Base-by-base conservation (phyloP, 2,888 invertebrate genomes). In the Hymenopus coronatus region DNA sequence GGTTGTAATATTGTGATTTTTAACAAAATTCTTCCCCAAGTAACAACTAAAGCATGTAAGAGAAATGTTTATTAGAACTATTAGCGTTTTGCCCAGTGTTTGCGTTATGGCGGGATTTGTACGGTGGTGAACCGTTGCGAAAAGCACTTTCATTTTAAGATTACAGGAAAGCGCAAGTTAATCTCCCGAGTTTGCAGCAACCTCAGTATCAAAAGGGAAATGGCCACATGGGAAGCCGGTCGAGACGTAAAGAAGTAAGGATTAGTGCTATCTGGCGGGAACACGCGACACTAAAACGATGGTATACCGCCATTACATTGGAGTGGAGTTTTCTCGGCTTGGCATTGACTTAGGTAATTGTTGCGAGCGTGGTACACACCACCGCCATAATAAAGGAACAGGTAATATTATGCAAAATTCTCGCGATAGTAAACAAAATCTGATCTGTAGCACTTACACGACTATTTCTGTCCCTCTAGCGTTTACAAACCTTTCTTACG, bases 221-320 rank as follows among this genome's bases (percentile, higher is more conserved):
- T 85, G 27, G 85, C 85, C 85, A 85, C 85, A 28, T 30, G 85
- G 85, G 54, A 54, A n/a, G 28, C 46, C 46, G 83, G 85, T 70
- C 28, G 46, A 83, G 83, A 40, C 83, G 70, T 84, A 70, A 70
- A 70, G 54, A 70, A 70, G 54, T 70, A 70, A 70, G 28, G 88
- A 88, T 88, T 88, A 88, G 54, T 83, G 88, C 88, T 88, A 88
- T 88, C 88, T 88, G 88, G 84, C 28, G 88, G 84, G 83, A 88
- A 54, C 88, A 88, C 83, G 84, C 88, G 84, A 40, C 46, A 88
- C 88, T 88, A 82, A 88, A 88, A 54, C 54, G 54, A 15, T 46
- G 46, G 46, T 54, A 54, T 15, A 54, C 15, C 15, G 2, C 14
- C 54, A 6, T 15, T 15, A 54, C 54, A 14, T 14, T 15, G 15